phyloP scores from a whole-genome alignment of 2,797 vertebrate species.

The Staurois parvus region DNA sequence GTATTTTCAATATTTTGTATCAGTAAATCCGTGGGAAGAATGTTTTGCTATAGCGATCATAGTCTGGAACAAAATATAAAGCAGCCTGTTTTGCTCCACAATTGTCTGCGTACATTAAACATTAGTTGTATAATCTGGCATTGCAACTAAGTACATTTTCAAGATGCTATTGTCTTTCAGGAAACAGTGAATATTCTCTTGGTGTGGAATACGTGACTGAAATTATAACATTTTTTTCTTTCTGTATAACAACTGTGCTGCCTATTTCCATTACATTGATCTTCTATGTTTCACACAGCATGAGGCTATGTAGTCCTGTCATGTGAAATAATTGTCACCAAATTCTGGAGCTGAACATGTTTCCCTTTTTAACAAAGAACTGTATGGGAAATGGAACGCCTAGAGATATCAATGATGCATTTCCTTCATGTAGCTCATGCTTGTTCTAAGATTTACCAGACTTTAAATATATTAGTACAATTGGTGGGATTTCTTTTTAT shows the following conservation, averaged over 20 bases:
- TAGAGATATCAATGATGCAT: background rate
- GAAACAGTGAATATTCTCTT: constrained; percentile 16
- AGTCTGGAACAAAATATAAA: background rate
- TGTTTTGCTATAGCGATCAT: background rate
- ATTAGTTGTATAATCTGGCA: background rate
- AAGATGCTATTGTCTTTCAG: constrained; percentile 32
- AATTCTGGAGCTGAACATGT: background rate
- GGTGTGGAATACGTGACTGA: constrained; percentile 24
- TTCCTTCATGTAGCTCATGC: background rate
- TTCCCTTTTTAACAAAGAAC: background rate
- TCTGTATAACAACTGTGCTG: background rate
- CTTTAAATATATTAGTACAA: background rate
- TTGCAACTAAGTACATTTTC: background rate
- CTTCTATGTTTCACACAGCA: background rate
- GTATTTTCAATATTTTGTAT: background rate
- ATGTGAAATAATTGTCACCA: constrained; percentile 4
- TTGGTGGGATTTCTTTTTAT: too few species aligned
- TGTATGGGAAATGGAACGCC: background rate
- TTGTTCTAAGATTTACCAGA: background rate
- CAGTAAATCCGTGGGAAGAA: background rate
- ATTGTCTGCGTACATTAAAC: constrained; percentile 10
- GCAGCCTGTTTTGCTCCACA: background rate
- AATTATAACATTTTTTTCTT: constrained; percentile 13
- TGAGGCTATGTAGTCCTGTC: background rate
- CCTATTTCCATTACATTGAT: constrained; percentile 14